Conservation (phyloP, 2,113 vertebrate species). For the Pycnonotus jocosus region DNA sequence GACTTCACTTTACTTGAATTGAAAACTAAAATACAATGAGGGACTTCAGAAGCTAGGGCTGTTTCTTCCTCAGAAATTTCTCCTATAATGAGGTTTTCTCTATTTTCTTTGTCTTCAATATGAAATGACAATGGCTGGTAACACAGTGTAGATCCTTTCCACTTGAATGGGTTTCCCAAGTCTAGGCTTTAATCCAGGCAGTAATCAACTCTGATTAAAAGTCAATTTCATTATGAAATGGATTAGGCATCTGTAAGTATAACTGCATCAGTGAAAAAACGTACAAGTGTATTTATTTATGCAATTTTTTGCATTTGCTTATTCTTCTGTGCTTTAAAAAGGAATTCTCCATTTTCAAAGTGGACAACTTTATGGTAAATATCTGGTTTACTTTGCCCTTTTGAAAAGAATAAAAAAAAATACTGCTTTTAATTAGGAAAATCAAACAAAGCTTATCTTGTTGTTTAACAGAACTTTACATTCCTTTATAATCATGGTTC, state of each 20-base stretch:
- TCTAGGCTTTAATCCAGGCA: neutral
- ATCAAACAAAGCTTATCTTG: neutral
- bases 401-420: neutral
- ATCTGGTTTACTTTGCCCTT: neutral
- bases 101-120: neutral
- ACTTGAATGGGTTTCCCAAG: neutral
- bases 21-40: neutral
- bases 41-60: neutral
- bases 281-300: neutral
- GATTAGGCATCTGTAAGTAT: neutral
- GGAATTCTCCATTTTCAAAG: neutral
- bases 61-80: neutral
- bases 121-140: neutral
- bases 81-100: neutral
- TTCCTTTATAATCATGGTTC: neutral
- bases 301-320: neutral
- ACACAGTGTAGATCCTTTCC: neutral
- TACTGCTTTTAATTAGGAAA: neutral
- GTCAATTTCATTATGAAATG: neutral
- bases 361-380: neutral
- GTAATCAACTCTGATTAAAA: neutral
- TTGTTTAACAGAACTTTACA: neutral
- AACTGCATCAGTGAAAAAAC: neutral
- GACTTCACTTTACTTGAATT: neutral
- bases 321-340: neutral